phyloP scores from a whole-genome alignment of 1,140 invertebrate genomes.

The Formica exsecta region DNA sequence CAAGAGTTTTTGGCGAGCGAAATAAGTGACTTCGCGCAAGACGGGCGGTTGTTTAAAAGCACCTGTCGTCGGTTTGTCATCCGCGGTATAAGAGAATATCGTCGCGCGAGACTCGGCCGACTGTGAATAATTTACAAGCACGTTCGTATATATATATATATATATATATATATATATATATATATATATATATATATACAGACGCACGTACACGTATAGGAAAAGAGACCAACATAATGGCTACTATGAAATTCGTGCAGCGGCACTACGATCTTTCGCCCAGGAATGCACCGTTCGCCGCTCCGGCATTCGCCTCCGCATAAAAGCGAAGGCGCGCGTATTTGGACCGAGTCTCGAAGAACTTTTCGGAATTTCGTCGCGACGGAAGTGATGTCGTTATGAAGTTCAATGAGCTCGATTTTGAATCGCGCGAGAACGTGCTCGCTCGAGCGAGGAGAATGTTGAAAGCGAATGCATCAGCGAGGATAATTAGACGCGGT shows the following conservation, averaged over 20 bases:
- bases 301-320: slow-evolving; percentile 46
- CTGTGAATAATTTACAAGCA: slow-evolving; percentile 67
- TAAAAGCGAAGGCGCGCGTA: slow-evolving; percentile 11
- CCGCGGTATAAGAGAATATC: slow-evolving; percentile 50
- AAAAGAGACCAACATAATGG: slow-evolving; percentile 47
- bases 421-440: neutral
- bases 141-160: neutral
- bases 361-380: slow-evolving; percentile 15
- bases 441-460: neutral
- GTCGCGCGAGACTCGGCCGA: slow-evolving; percentile 47
- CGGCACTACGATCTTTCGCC: slow-evolving; percentile 21
- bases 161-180: no score
- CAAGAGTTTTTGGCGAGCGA: slow-evolving; percentile 37
- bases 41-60: slow-evolving; percentile 40
- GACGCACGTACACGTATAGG: no score
- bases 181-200: no score
- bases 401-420: slow-evolving; percentile 28
- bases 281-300: slow-evolving; percentile 16
- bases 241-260: slow-evolving; percentile 6
- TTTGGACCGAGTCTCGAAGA: neutral
- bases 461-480: neutral
- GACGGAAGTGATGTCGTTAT: slow-evolving; percentile 6
- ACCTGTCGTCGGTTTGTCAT: slow-evolving; percentile 75
- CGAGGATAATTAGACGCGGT: neutral
- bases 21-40: slow-evolving; percentile 17